phyloP scores from a whole-genome alignment of 2,113 vertebrate species.

The Penelope pileata region DNA sequence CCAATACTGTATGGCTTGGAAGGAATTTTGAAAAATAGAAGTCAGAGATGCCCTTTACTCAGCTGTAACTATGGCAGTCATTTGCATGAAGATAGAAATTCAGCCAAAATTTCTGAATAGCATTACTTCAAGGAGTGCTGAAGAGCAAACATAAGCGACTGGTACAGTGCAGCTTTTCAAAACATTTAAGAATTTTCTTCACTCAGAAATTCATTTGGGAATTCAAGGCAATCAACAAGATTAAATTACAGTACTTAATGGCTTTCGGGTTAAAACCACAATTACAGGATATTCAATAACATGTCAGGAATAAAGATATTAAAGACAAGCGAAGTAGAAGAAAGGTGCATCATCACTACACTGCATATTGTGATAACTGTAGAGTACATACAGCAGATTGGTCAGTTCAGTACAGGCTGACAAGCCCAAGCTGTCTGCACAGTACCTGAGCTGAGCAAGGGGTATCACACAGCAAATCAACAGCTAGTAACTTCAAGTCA shows the following conservation, averaged over 20 bases:
- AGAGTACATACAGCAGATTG: fast-evolving
- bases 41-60: background rate
- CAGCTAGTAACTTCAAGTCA: background rate
- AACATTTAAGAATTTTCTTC: background rate
- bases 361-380: background rate
- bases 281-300: background rate
- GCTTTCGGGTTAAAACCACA: background rate
- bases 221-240: background rate
- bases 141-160: background rate
- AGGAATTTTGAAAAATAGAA: background rate
- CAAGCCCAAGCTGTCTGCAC: background rate
- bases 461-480: background rate
- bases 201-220: constrained; percentile 1
- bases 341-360: background rate
- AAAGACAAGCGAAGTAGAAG: background rate
- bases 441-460: background rate
- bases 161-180: background rate
- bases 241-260: background rate
- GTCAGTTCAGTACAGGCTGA: background rate
- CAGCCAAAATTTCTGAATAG: background rate
- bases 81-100: constrained; percentile 31
- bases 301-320: background rate
- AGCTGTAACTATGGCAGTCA: background rate
- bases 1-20: background rate
- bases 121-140: background rate